Conservation (phyloP, 2,888 invertebrate genomes). For the Strigamia maritima region DNA sequence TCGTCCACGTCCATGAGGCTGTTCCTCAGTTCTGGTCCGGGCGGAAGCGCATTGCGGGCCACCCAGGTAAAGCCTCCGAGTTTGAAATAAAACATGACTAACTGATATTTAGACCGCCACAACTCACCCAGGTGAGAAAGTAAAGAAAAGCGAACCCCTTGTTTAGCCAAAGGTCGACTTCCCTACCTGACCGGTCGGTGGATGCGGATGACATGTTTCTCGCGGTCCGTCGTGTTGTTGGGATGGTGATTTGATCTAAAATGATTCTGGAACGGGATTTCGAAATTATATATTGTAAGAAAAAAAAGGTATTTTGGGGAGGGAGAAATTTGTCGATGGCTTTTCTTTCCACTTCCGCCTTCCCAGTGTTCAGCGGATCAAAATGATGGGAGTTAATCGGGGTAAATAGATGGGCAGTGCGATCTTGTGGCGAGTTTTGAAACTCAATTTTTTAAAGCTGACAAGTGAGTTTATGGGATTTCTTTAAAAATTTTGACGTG, state of each 20-base stretch:
- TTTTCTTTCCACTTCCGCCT: neutral
- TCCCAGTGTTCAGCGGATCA: neutral
- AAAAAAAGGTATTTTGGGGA: neutral
- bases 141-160: neutral
- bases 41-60: conserved; percentile 4
- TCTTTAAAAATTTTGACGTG: neutral
- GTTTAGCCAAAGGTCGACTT: neutral
- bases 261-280: neutral
- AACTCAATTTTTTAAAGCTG: neutral
- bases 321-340: neutral
- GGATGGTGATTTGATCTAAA: neutral
- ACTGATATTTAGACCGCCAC: neutral
- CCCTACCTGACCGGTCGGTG: conserved; percentile 4
- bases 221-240: neutral
- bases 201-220: neutral
- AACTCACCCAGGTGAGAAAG: neutral
- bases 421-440: neutral
- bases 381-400: neutral
- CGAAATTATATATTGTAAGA: neutral
- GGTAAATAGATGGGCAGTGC: neutral
- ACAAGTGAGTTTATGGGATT: neutral
- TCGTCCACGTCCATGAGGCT: neutral
- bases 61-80: conserved; percentile 4
- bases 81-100: neutral
- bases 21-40: neutral